Evolutionary conservation across 2,797 vertebrate species (phyloP).

Genomic region (Orestias chungarensis): DNA sequence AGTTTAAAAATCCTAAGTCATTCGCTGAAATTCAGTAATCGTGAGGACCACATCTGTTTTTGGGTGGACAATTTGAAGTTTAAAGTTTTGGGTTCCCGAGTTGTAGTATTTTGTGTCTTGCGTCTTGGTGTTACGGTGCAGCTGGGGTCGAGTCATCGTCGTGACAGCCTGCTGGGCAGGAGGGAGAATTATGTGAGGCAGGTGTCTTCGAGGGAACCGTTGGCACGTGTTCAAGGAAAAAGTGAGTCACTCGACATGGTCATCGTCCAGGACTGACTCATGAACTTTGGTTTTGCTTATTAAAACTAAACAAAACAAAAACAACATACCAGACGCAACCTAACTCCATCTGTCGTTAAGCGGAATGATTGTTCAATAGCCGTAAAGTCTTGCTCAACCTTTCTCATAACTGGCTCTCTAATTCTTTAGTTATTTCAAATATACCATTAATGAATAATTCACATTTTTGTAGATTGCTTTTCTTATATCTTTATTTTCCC

Average conservation of each 20-base stretch:
- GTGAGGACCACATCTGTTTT: not conserved
- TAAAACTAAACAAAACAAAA: not conserved
- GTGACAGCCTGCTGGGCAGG: slow-evolving; percentile 63
- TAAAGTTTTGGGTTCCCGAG: slow-evolving; percentile 37
- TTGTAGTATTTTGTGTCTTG: slow-evolving; percentile 43
- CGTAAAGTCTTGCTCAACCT: slow-evolving; percentile 38
- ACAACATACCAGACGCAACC: slow-evolving; percentile 47
- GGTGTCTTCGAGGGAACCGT: slow-evolving; percentile 78
- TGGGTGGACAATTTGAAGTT: too few relatives aligned
- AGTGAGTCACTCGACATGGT: slow-evolving; percentile 79
- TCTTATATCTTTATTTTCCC: slow-evolving; percentile 34
- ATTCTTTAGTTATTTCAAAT: too few relatives aligned
- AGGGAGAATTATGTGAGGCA: slow-evolving; percentile 74
- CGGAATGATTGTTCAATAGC: slow-evolving; percentile 24
- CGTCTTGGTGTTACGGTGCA: slow-evolving; percentile 54
- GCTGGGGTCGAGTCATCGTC: slow-evolving; percentile 58
- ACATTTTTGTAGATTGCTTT: slow-evolving; percentile 23
- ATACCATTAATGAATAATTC: too few relatives aligned
- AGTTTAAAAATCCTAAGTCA: not conserved
- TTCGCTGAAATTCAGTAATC: too few relatives aligned
- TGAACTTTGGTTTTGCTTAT: slow-evolving; percentile 49
- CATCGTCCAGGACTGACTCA: slow-evolving; percentile 78
- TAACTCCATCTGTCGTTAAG: slow-evolving; percentile 44
- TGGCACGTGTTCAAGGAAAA: slow-evolving; percentile 74
- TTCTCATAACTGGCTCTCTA: slow-evolving; percentile 26